Percentiles rank a stretch among this genome's conserved stretches.
These are phyloP conservation scores for Mythimna impura DNA, from an alignment of 2,888 invertebrate genomes.

Conservation along the genomic window DNA sequence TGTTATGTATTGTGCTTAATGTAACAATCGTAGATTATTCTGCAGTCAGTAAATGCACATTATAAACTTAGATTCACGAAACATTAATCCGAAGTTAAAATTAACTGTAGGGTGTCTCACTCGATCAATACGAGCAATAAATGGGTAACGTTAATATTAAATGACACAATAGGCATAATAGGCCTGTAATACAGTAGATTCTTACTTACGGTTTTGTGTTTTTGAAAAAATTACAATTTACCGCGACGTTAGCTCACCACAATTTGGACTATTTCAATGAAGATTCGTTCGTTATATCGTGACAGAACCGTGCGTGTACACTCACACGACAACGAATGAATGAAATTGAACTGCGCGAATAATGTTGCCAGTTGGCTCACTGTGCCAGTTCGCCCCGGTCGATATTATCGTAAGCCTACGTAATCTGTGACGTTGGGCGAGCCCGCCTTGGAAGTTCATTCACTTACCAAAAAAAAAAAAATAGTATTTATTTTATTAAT, in stretches of 20 bases:
- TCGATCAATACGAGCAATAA: slow-evolving; percentile 47
- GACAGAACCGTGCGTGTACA: slow-evolving; percentile 53
- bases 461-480: background rate
- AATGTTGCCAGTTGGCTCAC: slow-evolving; percentile 49
- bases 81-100: slow-evolving; percentile 45
- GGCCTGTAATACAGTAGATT: background rate
- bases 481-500: too few relatives aligned
- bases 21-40: background rate
- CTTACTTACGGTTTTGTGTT: slow-evolving; percentile 68
- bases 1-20: background rate
- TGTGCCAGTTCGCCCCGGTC: slow-evolving; percentile 22
- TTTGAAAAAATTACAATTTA: slow-evolving; percentile 37
- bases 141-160: background rate
- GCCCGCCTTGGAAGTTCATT: background rate
- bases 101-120: slow-evolving; percentile 27
- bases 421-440: slow-evolving; percentile 41
- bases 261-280: slow-evolving; percentile 64
- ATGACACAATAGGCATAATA: background rate
- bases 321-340: slow-evolving; percentile 63
- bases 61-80: slow-evolving; percentile 1
- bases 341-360: slow-evolving; percentile 45
- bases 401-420: slow-evolving; percentile 33
- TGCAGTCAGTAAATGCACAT: slow-evolving; percentile 1
- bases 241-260: slow-evolving; percentile 62
- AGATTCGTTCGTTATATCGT: slow-evolving; percentile 32